Conservation (phyloP, 2,113 vertebrate genomes). For the Hypomesus transpacificus region DNA sequence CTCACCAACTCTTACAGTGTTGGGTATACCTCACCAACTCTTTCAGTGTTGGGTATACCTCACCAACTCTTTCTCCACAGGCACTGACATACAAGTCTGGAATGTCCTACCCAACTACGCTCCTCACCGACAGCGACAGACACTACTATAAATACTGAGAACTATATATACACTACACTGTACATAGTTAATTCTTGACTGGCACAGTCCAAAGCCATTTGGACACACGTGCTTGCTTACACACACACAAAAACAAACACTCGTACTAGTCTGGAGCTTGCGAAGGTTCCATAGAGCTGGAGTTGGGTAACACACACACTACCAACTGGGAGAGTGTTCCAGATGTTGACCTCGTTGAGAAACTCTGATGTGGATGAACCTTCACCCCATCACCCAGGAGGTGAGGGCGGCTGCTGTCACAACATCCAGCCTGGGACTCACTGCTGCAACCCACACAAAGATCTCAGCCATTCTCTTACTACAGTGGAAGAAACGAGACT, state of each 20-base stretch:
- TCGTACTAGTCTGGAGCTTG: not conserved
- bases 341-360: conserved; percentile 3
- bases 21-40: no score
- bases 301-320: not conserved
- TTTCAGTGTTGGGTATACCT: conserved; percentile 39
- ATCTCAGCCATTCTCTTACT: not conserved
- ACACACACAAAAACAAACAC: conserved; percentile 9
- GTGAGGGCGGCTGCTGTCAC: not conserved
- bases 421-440: not conserved
- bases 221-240: not conserved
- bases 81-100: not conserved
- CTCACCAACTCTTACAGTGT: no score
- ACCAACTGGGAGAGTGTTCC: not conserved
- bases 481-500: not conserved
- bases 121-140: no score
- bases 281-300: not conserved
- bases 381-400: not conserved
- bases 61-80: not conserved
- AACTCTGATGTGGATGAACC: not conserved
- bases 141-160: no score
- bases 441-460: not conserved
- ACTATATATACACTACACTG: no score
- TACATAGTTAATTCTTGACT: no score
- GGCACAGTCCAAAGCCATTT: no score
- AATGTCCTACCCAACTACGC: no score